Evolutionary conservation across 2,797 vertebrate genomes (phyloP).

Genomic region (Anas bernieri): DNA sequence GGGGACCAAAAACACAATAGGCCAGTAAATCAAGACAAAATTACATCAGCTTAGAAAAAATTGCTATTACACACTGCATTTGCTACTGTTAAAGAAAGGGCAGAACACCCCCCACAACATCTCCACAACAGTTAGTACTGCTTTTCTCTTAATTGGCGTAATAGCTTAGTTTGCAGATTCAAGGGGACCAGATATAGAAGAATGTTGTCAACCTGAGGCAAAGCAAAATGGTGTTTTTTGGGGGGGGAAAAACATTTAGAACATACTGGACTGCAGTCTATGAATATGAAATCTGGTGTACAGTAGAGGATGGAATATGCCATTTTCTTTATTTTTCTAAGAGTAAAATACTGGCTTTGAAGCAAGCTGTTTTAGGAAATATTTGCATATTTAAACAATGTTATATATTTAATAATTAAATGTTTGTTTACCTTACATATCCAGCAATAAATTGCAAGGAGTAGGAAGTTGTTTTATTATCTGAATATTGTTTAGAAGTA

Average conservation of each 20-base stretch:
- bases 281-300: background rate
- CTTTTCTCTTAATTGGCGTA: conserved; percentile 18
- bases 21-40: conserved; percentile 57
- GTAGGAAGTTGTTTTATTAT: background rate
- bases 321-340: background rate
- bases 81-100: background rate
- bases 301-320: background rate
- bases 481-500: background rate
- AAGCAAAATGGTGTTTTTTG: background rate
- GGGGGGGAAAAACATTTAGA: background rate
- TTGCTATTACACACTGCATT: background rate
- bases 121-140: background rate
- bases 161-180: background rate
- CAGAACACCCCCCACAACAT: background rate
- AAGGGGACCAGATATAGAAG: background rate
- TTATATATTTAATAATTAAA: conserved; percentile 35
- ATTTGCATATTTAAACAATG: conserved; percentile 34
- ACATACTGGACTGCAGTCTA: background rate
- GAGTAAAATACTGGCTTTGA: background rate
- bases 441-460: background rate
- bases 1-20: background rate
- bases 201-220: background rate
- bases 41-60: conserved; percentile 33
- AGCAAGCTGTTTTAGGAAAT: background rate
- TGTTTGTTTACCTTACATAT: background rate